These are phyloP conservation scores for Todiramphus saurophagus DNA, from an alignment of 2,113 vertebrate species.

Conservation along the genomic window DNA sequence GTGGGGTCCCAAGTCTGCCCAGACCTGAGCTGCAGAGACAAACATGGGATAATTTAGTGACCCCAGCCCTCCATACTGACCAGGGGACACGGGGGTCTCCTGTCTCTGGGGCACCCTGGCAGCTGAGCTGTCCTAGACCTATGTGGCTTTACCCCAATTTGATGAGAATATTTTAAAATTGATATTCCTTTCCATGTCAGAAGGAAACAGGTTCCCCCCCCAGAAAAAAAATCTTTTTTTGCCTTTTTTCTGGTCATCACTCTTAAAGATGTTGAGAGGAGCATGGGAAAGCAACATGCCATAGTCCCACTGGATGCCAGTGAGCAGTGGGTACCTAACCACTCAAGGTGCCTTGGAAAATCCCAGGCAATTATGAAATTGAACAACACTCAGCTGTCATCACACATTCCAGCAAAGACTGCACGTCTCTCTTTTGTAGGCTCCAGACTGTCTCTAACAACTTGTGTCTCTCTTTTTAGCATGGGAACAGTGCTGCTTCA, in stretches of 20 bases:
- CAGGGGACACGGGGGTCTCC: background rate
- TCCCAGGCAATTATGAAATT: background rate
- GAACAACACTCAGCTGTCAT: background rate
- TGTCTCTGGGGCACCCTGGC: background rate
- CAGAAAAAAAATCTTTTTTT: background rate
- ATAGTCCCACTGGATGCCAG: accelerated
- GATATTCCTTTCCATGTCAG: background rate
- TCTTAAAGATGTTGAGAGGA: accelerated
- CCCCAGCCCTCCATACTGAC: background rate
- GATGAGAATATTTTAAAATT: background rate
- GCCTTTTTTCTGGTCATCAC: background rate
- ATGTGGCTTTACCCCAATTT: background rate
- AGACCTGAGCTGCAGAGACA: background rate
- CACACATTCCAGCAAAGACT: background rate
- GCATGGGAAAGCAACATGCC: accelerated
- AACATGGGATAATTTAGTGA: background rate
- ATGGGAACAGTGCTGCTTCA: background rate
- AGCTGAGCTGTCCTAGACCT: background rate
- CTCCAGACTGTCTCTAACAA: constrained; percentile 16
- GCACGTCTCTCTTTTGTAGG: background rate
- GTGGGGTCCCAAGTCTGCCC: background rate
- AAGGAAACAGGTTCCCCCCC: background rate
- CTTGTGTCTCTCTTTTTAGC: background rate
- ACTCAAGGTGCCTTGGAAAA: background rate
- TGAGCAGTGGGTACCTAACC: background rate